These are phyloP conservation scores for Magallana nippona DNA, from an alignment of 2,888 invertebrate genomes.

Conservation along the genomic window DNA sequence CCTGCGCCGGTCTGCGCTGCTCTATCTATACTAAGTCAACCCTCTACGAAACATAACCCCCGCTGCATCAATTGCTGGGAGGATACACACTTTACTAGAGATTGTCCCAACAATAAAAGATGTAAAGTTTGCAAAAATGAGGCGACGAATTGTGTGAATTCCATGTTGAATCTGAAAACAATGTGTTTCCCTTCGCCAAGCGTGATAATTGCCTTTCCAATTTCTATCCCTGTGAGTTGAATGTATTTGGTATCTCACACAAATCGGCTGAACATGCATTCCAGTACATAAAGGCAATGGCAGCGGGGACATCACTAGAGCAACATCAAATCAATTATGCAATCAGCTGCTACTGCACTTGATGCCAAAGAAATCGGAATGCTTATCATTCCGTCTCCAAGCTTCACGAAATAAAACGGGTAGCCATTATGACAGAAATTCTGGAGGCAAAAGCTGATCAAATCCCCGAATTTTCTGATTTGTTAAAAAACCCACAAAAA, in stretches of 20 bases:
- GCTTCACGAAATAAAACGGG: background rate
- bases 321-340: background rate
- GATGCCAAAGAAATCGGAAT: background rate
- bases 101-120: background rate
- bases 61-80: background rate
- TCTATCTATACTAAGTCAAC: background rate
- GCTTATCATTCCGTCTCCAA: background rate
- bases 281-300: background rate
- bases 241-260: background rate
- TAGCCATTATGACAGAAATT: background rate
- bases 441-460: background rate
- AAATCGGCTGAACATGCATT: background rate
- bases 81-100: background rate
- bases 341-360: background rate
- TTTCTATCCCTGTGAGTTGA: background rate
- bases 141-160: background rate
- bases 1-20: too few species aligned
- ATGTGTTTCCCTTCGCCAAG: background rate
- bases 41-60: background rate
- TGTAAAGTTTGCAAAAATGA: background rate
- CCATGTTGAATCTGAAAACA: background rate
- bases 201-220: too few species aligned
- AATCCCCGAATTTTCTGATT: background rate
- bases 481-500: background rate
- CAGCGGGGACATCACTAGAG: background rate